Evolutionary conservation across 23 tunicate species (phyloP).

Genomic region (Ciona savignyi): DNA sequence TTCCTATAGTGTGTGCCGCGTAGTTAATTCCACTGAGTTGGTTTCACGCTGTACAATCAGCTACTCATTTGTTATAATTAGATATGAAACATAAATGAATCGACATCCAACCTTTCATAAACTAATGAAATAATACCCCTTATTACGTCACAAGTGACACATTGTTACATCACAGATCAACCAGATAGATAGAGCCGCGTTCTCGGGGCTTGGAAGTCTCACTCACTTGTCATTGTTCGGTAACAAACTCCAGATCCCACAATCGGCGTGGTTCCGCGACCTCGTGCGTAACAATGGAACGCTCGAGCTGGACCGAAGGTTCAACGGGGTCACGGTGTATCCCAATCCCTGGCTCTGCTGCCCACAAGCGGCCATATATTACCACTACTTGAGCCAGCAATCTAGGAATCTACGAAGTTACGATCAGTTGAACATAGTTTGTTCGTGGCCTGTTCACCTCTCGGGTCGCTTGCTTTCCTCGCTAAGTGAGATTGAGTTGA

Average conservation of each 20-base stretch:
- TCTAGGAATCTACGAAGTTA: constrained; percentile 12
- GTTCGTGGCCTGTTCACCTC: constrained; percentile 32
- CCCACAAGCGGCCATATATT: constrained; percentile 10
- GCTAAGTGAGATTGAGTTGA: constrained; percentile 7
- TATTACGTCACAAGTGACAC: too few species aligned
- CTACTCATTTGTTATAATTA: too few species aligned
- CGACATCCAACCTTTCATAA: too few species aligned
- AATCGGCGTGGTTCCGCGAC: constrained; percentile 18
- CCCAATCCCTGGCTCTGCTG: constrained; percentile 55
- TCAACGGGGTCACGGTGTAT: not conserved
- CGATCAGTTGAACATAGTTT: constrained; percentile 22
- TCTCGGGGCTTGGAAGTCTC: constrained; percentile 18
- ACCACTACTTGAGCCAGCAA: not conserved
- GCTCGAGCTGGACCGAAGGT: constrained; percentile 23
- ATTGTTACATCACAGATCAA: not conserved
- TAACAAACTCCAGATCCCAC: constrained; percentile 13
- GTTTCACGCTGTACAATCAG: too few species aligned
- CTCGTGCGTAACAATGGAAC: constrained; percentile 26
- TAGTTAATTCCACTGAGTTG: too few species aligned
- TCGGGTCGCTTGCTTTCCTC: constrained; percentile 29
- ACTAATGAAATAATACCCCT: too few species aligned
- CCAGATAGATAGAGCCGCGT: constrained; percentile 3
- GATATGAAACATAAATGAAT: too few species aligned
- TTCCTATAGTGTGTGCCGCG: too few species aligned
- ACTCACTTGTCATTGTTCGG: constrained; percentile 45